These are phyloP conservation scores for Melanerpes formicivorus DNA, from an alignment of 2,113 vertebrate genomes.

Conservation along the genomic window DNA sequence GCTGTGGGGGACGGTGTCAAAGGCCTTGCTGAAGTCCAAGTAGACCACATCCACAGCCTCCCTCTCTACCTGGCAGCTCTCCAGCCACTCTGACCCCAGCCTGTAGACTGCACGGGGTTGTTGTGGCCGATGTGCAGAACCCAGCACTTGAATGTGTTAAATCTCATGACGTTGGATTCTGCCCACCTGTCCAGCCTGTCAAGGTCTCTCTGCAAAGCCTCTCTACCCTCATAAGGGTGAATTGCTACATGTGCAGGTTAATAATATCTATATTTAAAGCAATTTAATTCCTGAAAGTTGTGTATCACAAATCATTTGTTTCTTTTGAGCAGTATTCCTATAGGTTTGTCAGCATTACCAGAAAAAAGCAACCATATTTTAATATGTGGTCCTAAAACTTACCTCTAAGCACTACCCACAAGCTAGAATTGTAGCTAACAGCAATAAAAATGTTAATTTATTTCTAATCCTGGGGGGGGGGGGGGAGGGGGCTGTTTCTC, in stretches of 20 bases:
- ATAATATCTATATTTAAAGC: constrained; percentile 22
- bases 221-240: background rate
- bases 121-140: no score
- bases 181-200: no score
- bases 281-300: background rate
- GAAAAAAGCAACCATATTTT: background rate
- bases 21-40: no score
- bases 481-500: background rate
- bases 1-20: no score
- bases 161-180: no score
- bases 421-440: background rate
- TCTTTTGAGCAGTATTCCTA: background rate
- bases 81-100: no score
- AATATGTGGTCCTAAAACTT: background rate
- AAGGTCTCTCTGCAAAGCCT: no score
- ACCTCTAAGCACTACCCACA: background rate
- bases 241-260: background rate
- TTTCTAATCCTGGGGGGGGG: constrained; percentile 5
- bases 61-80: no score
- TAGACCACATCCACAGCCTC: no score
- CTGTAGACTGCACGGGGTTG: no score
- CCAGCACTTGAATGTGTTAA: no score
- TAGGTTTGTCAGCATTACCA: background rate
- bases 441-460: background rate
- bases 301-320: background rate